Conservation (phyloP, 2,797 vertebrate genomes). For the Gadopsis marmoratus region DNA sequence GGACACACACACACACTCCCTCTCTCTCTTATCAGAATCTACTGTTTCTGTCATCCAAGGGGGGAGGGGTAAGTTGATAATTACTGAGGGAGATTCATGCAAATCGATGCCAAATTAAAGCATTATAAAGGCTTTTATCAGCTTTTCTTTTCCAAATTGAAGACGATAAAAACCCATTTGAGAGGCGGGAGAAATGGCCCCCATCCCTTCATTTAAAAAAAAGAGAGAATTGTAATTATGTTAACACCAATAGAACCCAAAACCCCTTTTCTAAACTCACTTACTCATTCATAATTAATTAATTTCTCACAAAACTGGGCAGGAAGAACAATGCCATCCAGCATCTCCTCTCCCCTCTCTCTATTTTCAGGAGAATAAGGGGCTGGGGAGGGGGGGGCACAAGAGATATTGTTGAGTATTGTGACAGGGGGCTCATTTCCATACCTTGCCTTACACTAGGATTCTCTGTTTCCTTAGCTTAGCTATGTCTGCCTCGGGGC, state of each 20-base stretch:
- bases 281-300: conserved; percentile 90
- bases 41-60: conserved; percentile 78
- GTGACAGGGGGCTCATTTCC: conserved; percentile 85
- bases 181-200: conserved; percentile 76
- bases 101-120: conserved; percentile 89
- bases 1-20: conserved; percentile 35
- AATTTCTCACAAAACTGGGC: conserved; percentile 83
- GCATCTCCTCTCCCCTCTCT: conserved; percentile 66
- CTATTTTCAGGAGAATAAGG: conserved; percentile 72
- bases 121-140: conserved; percentile 87
- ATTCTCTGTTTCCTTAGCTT: conserved; percentile 76
- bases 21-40: conserved; percentile 80
- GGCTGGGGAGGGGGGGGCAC: conserved; percentile 64
- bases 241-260: conserved; percentile 83
- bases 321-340: conserved; percentile 81
- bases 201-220: conserved; percentile 79
- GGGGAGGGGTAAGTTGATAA: conserved; percentile 80
- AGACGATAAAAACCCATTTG: conserved; percentile 86
- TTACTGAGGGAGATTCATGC: conserved; percentile 85
- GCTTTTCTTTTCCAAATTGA: conserved; percentile 88
- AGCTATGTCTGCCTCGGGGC: conserved; percentile 75
- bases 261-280: conserved; percentile 82
- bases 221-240: conserved; percentile 85
- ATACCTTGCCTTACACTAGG: conserved; percentile 74
- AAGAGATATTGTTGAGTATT: conserved; percentile 83